Conservation (phyloP, 2,797 vertebrate genomes). For the Chiloscyllium punctatum region DNA sequence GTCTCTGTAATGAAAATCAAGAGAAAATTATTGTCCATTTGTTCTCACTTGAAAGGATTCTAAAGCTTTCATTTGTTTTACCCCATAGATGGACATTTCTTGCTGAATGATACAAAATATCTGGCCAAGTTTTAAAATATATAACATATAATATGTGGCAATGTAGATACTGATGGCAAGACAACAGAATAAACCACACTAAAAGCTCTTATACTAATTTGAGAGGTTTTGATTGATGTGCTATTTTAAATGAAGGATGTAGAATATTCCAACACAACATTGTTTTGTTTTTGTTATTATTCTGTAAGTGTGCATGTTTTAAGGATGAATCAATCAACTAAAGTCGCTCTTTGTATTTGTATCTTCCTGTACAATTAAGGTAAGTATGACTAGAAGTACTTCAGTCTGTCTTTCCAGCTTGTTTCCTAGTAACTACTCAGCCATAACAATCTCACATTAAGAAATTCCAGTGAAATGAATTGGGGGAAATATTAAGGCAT, state of each 20-base stretch:
- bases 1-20: not conserved
- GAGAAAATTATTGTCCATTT: not conserved
- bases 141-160: not conserved
- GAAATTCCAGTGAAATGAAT: not conserved
- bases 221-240: not conserved
- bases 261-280: not conserved
- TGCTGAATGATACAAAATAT: not conserved
- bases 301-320: not conserved
- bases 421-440: slow-evolving; percentile 6
- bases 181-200: no score
- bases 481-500: slow-evolving; percentile 51
- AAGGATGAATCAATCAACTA: slow-evolving; percentile 1
- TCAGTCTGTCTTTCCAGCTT: not conserved
- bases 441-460: slow-evolving; percentile 18
- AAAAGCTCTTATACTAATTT: not conserved
- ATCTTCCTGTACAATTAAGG: not conserved
- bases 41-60: not conserved
- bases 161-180: not conserved
- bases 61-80: slow-evolving; percentile 5
- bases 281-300: not conserved
- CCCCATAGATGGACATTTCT: not conserved
- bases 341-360: not conserved
- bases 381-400: not conserved
- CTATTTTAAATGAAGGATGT: slow-evolving; percentile 14
- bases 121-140: not conserved